Conservation (phyloP, 2,888 invertebrate genomes). For the Limnephilus lunatus region DNA sequence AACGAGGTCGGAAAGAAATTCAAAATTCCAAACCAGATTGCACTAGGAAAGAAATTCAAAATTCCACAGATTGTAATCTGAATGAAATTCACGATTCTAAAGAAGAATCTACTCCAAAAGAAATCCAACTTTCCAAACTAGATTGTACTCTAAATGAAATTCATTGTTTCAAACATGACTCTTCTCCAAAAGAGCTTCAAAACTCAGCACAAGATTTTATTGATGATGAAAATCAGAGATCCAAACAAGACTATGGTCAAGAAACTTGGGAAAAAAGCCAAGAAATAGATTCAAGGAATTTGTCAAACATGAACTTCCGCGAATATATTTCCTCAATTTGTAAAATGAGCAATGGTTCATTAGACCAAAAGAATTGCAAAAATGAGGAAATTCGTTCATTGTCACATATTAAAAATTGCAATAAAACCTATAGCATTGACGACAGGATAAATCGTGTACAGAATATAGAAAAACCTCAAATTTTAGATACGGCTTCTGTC, state of each 20-base stretch:
- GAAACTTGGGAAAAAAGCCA: not conserved
- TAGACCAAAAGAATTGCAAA: not conserved
- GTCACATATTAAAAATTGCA: not conserved
- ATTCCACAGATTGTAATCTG: not conserved
- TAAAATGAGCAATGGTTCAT: not conserved
- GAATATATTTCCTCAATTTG: not conserved
- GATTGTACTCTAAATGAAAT: not conserved
- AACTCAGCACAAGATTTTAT: not conserved
- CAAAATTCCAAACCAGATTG: not conserved
- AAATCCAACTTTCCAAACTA: not conserved
- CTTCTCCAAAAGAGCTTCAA: not conserved
- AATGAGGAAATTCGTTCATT: not conserved
- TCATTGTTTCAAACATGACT: not conserved
- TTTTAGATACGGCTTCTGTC: not conserved
- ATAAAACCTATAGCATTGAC: not conserved
- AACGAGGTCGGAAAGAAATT: not conserved
- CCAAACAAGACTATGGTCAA: not conserved
- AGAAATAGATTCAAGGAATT: not conserved
- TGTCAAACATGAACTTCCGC: not conserved
- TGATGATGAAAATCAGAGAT: not conserved
- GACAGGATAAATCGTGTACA: not conserved
- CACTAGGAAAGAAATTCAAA: no score
- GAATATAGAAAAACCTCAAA: not conserved
- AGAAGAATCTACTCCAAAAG: no score
- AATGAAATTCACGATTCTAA: no score